These are phyloP conservation scores for Rhinopomastus cyanomelas DNA, from an alignment of 2,113 vertebrate species.

Conservation along the genomic window DNA sequence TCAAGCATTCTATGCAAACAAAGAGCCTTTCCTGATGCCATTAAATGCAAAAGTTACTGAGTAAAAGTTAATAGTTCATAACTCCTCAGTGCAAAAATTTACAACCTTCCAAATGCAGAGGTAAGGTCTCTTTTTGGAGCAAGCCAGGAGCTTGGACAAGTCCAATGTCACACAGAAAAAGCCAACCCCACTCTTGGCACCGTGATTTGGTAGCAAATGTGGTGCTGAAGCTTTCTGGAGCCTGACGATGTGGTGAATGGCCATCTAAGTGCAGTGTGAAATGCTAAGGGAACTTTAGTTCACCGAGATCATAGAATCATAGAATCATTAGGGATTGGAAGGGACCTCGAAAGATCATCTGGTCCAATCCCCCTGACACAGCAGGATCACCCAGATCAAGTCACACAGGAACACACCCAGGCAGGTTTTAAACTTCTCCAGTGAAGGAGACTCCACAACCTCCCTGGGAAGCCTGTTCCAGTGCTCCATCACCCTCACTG, in stretches of 20 bases:
- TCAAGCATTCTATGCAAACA: not conserved
- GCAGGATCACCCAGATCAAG: too few relatives aligned
- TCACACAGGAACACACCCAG: too few relatives aligned
- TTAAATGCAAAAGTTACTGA: not conserved
- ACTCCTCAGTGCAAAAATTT: not conserved
- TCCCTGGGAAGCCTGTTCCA: too few relatives aligned
- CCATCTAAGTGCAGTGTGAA: not conserved
- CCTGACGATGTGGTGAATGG: not conserved
- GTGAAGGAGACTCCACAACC: too few relatives aligned
- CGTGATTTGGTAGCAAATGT: not conserved
- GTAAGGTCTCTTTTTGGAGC: not conserved
- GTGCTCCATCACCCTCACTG: too few relatives aligned
- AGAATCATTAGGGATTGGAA: too few relatives aligned
- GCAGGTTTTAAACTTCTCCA: too few relatives aligned
- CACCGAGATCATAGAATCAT: not conserved
- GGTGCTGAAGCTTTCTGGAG: not conserved
- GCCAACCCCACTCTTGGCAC: not conserved
- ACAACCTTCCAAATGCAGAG: not conserved
- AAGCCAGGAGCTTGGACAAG: not conserved
- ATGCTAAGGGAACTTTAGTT: not conserved
- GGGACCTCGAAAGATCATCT: too few relatives aligned
- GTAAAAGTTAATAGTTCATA: not conserved
- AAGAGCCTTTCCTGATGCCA: not conserved
- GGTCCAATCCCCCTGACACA: too few relatives aligned
- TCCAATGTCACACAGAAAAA: accelerated